These are phyloP conservation scores for Laothoe populi DNA, from an alignment of 2,888 invertebrate species.

Conservation along the genomic window DNA sequence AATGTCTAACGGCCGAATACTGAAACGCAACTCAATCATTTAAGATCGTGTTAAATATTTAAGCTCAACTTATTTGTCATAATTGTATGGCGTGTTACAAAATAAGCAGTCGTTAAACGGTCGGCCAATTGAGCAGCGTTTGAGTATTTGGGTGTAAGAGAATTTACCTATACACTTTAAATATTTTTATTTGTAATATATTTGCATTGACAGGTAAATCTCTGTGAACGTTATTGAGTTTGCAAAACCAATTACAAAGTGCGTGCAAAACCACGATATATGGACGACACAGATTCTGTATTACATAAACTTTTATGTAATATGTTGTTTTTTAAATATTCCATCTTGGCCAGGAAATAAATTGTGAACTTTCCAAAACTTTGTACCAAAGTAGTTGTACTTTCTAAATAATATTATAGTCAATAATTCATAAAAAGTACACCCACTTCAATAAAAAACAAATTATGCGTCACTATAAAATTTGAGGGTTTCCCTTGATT, in stretches of 20 bases:
- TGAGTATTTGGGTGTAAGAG: no score
- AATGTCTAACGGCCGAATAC: no score
- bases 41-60: no score
- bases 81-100: neutral
- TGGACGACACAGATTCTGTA: neutral
- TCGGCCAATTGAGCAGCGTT: no score
- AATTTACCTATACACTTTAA: neutral
- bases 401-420: neutral
- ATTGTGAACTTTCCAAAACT: neutral
- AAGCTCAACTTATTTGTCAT: no score
- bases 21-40: no score
- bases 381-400: neutral
- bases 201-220: neutral
- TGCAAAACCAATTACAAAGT: constrained; percentile 44
- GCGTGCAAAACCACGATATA: constrained; percentile 36
- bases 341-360: neutral
- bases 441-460: no score
- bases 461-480: no score
- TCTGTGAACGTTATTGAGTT: constrained; percentile 11
- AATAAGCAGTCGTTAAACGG: no score
- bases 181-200: constrained; percentile 1
- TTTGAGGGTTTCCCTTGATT: no score
- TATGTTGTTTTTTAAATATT: neutral
- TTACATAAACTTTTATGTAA: neutral
- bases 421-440: no score